Percentiles rank a stretch among this genome's conserved stretches.
Evolutionary conservation across 2,113 vertebrate species (phyloP).

Genomic region (Micronycteris hirsuta): DNA sequence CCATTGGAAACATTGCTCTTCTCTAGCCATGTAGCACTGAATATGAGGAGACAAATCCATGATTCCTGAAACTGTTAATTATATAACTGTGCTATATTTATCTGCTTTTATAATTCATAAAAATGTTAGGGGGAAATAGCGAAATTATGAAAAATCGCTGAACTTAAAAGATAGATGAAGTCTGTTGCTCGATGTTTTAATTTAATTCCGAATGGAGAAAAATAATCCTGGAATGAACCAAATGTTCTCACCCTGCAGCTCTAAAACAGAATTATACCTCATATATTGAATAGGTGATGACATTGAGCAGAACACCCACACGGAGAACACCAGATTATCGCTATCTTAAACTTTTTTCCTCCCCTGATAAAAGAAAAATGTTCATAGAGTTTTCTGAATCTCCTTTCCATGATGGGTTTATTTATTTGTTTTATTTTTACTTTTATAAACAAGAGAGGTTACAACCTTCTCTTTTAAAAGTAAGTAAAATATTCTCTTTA

Average conservation of each 20-base stretch:
- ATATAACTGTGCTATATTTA: neutral
- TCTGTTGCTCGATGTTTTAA: neutral
- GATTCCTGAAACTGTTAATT: neutral
- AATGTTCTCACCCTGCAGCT: neutral
- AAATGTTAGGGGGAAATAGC: neutral
- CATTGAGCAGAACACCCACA: slow-evolving; percentile 34
- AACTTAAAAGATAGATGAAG: neutral
- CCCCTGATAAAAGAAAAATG: neutral
- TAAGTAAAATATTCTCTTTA: slow-evolving; percentile 36
- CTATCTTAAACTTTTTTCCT: neutral
- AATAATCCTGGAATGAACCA: neutral
- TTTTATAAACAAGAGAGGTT: neutral
- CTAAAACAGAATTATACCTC: neutral
- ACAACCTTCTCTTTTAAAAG: neutral
- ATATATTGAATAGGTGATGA: neutral
- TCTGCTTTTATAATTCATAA: slow-evolving; percentile 8
- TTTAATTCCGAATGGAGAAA: slow-evolving; percentile 27
- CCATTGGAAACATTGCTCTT: neutral
- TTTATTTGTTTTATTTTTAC: neutral
- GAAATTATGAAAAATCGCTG: neutral
- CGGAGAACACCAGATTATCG: neutral
- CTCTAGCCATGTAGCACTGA: neutral
- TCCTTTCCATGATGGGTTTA: neutral
- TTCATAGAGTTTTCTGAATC: neutral
- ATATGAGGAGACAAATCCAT: neutral